Conservation (phyloP, 2,888 invertebrate genomes). For the Parnassius apollo region DNA sequence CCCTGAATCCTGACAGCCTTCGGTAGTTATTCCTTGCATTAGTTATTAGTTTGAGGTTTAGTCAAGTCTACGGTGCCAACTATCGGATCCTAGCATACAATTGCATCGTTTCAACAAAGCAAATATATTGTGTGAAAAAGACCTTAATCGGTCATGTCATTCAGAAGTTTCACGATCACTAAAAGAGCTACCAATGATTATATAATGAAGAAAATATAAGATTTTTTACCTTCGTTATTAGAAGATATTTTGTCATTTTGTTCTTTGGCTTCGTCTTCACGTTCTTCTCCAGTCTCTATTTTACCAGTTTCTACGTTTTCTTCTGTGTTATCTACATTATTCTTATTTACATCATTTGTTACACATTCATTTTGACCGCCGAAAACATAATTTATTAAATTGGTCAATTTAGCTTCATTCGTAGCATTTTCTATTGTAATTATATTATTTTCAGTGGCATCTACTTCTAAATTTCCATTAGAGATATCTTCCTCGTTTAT, state of each 20-base stretch:
- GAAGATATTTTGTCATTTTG: slow-evolving; percentile 38
- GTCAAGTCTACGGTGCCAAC: no score
- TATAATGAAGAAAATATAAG: no score
- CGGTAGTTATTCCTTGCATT: no score
- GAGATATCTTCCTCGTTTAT: slow-evolving; percentile 18
- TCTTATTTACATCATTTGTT: slow-evolving; percentile 30
- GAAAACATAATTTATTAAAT: slow-evolving; percentile 25
- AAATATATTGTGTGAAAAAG: no score
- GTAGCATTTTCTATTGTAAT: slow-evolving; percentile 9
- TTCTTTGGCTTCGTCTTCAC: slow-evolving; percentile 9
- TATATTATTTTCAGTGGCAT: slow-evolving; percentile 62
- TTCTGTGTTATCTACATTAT: slow-evolving; percentile 20
- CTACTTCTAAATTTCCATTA: slow-evolving; percentile 2
- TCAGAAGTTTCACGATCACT: no score
- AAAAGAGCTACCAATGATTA: no score
- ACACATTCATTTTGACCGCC: slow-evolving; percentile 21
- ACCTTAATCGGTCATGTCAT: no score
- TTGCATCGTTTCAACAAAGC: no score
- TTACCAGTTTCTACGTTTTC: slow-evolving; percentile 22
- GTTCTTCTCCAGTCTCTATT: slow-evolving; percentile 16
- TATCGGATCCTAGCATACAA: no score
- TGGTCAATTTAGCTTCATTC: slow-evolving; percentile 14
- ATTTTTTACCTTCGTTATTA: slow-evolving; percentile 37
- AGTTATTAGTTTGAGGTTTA: no score
- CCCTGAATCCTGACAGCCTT: no score